Conservation (phyloP, 2,113 vertebrate species). For the Balaeniceps rex region DNA sequence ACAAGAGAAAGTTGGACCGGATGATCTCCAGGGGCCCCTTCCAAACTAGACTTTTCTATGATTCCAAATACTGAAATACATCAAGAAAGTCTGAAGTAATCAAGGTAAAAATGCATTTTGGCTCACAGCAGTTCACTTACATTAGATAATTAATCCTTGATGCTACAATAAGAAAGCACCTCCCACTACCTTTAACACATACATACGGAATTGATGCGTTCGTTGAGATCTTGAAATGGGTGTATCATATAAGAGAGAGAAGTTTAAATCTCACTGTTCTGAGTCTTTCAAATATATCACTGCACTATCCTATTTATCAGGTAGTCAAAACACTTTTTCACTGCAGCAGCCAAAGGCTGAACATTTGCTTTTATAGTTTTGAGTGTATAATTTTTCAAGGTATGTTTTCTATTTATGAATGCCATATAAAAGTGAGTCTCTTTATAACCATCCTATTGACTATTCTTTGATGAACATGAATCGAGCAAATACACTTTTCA, state of each 20-base stretch:
- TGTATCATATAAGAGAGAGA: not conserved
- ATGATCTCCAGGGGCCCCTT: not conserved
- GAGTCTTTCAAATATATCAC: not conserved
- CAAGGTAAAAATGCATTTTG: not conserved
- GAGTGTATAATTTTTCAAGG: not conserved
- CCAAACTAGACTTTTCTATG: not conserved
- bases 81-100: not conserved
- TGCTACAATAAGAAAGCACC: not conserved
- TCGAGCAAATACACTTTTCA: not conserved
- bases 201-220: not conserved
- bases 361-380: not conserved
- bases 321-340: not conserved
- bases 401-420: not conserved
- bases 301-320: not conserved
- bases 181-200: not conserved
- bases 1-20: not conserved
- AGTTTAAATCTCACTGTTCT: not conserved
- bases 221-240: not conserved
- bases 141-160: conserved; percentile 30
- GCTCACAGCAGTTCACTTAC: not conserved
- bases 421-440: not conserved
- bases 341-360: not conserved
- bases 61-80: not conserved
- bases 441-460: not conserved
- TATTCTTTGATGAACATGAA: not conserved